Evolutionary conservation across 2,113 vertebrate species (phyloP), one percentile per base, ranked within the genome.

Genomic region (Poecilia latipinna): DNA sequence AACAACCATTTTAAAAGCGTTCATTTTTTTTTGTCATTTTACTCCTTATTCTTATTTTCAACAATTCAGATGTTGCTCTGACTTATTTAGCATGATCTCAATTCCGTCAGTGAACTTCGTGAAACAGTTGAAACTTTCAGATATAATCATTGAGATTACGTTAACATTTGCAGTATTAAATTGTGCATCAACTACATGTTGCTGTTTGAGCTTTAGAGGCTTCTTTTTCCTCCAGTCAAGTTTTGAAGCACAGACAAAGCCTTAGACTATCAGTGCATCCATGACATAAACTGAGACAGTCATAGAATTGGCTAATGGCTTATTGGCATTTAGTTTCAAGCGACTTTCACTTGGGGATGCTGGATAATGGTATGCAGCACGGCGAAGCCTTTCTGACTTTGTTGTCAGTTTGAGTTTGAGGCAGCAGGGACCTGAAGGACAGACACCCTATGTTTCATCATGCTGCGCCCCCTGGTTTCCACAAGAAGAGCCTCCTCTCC

Each of bases 401-500:
- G 85, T 26, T 60, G 85, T 79, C 57, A 29, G 48, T 81, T 72
- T 65, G 42, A 19, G 76, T 64, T 72, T 61, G 62, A 64, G 65
- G 54, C 76, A 60, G 80, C 39, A 12, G 73, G 78, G 72, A 76
- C 77, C 39, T 72, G 60, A 63, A 84, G 79, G 51, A 57, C 51
- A 83, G 68, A 70, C 74, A 67, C 73, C 32, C 44, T 44, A 8
- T 39, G 65, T 77, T 57, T 67, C 37, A n/a, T 74, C 87, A 80
- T 39, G 82, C 80, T 89, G 82, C 61, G 83, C 72, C 79, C 79
- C 72, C 86, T 37, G 72, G 86, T 81, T 67, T 67, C 68, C 77
- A 31, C 24, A 66, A 84, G 85, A 78, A 78, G 78, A 87, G 87
- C 77, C 83, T 86, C 90, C 91, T 86, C 89, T 85, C 86, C 93